Percentiles rank a stretch among this genome's conserved stretches.
Conservation (phyloP, 1,140 invertebrate species). For the Heliconius nattereri region DNA sequence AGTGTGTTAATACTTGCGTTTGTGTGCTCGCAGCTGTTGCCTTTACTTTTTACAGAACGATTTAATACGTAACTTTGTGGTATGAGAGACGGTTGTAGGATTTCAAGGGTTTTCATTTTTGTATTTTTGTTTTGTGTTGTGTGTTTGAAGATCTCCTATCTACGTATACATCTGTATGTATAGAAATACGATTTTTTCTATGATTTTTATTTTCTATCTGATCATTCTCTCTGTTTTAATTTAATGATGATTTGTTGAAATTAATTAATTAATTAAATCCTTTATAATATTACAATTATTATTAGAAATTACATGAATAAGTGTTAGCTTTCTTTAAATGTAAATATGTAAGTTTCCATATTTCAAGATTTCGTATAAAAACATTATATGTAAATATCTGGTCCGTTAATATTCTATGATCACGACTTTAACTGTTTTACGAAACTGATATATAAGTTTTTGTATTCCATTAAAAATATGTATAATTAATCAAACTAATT, state of each 20-base stretch:
- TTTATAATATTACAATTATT: not conserved
- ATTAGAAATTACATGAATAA: not conserved
- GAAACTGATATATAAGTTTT: not conserved
- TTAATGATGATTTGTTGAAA: no score
- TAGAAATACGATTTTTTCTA: no score
- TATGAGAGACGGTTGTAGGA: slow-evolving; percentile 30
- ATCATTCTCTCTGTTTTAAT: no score
- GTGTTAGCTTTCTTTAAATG: not conserved
- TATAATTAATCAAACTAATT: not conserved
- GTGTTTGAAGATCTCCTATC: no score
- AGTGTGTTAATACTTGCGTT: slow-evolving; percentile 19
- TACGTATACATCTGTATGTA: no score
- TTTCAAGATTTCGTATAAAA: not conserved
- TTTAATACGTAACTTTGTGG: slow-evolving; percentile 49
- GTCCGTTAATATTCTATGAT: not conserved
- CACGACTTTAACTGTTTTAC: not conserved
- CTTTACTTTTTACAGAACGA: slow-evolving; percentile 36
- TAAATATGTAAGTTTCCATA: not conserved
- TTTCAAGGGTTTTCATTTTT: slow-evolving; percentile 1
- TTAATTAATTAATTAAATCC: no score
- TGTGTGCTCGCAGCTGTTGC: slow-evolving; percentile 29
- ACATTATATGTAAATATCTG: not conserved
- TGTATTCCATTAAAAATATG: not conserved
- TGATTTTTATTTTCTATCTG: no score
- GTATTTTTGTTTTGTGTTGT: not conserved